Conservation (phyloP, 2,888 invertebrate species). For the Tipula unca region DNA sequence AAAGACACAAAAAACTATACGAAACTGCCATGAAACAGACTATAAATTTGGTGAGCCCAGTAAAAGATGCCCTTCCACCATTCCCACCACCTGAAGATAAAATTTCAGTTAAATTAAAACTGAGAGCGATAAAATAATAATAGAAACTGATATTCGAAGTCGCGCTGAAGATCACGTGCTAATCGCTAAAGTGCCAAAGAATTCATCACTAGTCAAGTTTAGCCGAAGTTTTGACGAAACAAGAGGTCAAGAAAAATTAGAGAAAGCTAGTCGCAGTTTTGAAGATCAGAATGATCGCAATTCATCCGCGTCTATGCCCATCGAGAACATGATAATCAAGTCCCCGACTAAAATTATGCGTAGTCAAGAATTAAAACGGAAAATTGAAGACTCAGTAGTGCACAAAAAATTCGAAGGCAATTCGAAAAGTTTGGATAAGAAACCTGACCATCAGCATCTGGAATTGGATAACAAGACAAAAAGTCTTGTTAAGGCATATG, state of each 20-base stretch:
- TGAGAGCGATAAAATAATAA: constrained; percentile 59
- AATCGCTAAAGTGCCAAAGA: constrained; percentile 66
- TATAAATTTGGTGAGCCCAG: constrained; percentile 63
- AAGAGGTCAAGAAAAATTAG: constrained; percentile 46
- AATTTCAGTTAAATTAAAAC: constrained; percentile 61
- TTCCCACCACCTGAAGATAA: constrained; percentile 67
- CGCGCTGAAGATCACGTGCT: constrained; percentile 68
- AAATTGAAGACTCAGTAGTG: constrained; percentile 54
- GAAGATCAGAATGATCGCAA: constrained; percentile 57
- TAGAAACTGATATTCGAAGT: constrained; percentile 63
- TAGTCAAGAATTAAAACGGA: constrained; percentile 53
- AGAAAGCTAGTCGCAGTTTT: constrained; percentile 53
- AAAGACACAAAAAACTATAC: constrained; percentile 65
- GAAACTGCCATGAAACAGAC: constrained; percentile 69
- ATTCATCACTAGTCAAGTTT: constrained; percentile 51
- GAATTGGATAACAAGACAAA: constrained; percentile 57
- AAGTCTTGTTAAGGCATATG: constrained; percentile 58
- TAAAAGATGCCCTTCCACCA: constrained; percentile 60
- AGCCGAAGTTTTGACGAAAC: constrained; percentile 57
- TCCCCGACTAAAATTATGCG: constrained; percentile 52
- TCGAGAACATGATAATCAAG: constrained; percentile 43
- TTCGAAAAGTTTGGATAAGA: constrained; percentile 58
- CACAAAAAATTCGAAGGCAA: constrained; percentile 54
- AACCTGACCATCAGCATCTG: constrained; percentile 50
- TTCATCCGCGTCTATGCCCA: constrained; percentile 43